Percentiles rank a stretch among this genome's conserved stretches.
Conservation (phyloP, 2,113 vertebrate genomes). For the Oceanites oceanicus region DNA sequence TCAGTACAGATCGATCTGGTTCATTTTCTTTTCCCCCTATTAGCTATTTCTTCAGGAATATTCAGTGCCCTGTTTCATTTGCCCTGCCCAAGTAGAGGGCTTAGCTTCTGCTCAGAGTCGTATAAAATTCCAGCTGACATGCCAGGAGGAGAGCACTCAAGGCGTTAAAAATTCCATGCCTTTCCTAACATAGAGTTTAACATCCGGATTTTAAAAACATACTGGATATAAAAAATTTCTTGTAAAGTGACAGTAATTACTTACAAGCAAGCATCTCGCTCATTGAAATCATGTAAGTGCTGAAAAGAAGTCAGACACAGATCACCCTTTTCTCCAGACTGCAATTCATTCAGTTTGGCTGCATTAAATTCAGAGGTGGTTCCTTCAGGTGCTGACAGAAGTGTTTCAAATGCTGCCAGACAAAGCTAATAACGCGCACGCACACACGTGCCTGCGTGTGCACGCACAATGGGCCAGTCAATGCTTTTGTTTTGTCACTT, state of each 20-base stretch:
- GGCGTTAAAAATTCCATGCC: background rate
- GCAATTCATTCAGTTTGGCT: background rate
- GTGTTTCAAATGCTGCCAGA: background rate
- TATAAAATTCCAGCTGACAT: background rate
- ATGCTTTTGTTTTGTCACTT: background rate
- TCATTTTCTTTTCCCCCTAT: background rate
- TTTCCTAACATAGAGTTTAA: background rate
- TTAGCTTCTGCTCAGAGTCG: background rate
- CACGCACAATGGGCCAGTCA: background rate
- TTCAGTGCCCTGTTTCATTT: background rate
- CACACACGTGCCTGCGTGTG: accelerated
- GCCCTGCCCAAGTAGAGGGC: background rate
- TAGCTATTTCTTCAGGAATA: background rate
- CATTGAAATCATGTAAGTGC: background rate
- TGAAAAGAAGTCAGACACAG: background rate
- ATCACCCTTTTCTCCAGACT: background rate
- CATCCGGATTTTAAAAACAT: background rate
- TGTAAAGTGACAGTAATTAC: background rate
- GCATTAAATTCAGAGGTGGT: background rate
- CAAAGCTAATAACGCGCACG: background rate
- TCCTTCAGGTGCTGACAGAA: background rate
- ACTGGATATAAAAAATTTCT: background rate
- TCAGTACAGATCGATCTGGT: background rate
- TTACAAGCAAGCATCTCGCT: background rate
- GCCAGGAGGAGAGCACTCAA: background rate